These are phyloP conservation scores for Spodoptera frugiperda DNA, from an alignment of 1,140 invertebrate species.

Conservation along the genomic window DNA sequence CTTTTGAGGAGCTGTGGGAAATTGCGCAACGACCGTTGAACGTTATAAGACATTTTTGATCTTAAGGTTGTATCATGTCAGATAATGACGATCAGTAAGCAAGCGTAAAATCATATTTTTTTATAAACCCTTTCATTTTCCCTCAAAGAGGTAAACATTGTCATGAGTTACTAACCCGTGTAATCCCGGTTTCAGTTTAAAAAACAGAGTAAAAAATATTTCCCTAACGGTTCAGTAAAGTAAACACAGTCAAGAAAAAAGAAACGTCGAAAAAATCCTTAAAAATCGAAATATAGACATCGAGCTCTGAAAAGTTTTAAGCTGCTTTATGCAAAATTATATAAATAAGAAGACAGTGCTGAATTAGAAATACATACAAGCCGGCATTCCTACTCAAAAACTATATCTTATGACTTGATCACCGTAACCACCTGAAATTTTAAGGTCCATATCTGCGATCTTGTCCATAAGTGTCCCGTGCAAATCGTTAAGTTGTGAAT, in stretches of 20 bases:
- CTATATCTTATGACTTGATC: neutral
- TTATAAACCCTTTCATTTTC: conserved; percentile 44
- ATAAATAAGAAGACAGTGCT: no score
- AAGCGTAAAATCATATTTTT: conserved; percentile 45
- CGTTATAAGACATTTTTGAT: conserved; percentile 63
- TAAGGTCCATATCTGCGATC: conserved; percentile 54
- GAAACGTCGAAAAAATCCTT: no score
- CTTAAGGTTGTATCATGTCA: conserved; percentile 52
- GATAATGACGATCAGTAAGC: conserved; percentile 44
- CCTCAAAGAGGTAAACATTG: neutral
- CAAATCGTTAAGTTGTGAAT: conserved; percentile 62
- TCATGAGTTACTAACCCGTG: neutral
- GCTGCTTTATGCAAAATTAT: neutral
- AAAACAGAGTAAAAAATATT: no score
- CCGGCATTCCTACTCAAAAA: neutral
- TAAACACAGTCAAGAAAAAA: no score
- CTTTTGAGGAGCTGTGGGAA: conserved; percentile 81
- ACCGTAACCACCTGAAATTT: conserved; percentile 38
- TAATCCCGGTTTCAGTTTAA: no score
- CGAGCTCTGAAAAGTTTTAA: no score
- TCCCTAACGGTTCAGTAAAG: no score
- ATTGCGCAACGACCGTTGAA: conserved; percentile 79
- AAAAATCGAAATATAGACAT: no score
- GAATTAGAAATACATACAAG: neutral
- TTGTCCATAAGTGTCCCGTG: conserved; percentile 41